Percentiles rank a stretch among this genome's conserved stretches.
phyloP scores from a whole-genome alignment of 2,797 vertebrate genomes.

The Chromis chromis region DNA sequence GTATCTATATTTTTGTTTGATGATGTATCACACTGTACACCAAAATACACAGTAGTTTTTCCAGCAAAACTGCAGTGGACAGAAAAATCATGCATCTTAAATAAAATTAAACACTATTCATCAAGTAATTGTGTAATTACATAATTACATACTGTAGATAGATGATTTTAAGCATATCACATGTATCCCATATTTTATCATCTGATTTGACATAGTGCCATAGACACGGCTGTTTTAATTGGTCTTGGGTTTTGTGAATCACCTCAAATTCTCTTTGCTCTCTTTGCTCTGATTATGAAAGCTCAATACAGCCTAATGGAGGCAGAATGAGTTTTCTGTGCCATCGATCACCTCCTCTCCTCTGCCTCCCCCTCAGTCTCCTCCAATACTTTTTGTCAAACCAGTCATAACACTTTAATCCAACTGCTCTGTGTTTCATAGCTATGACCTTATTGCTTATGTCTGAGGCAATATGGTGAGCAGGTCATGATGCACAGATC shows the following conservation, averaged over 20 bases:
- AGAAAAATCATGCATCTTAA: slow-evolving; percentile 30
- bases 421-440: slow-evolving; percentile 53
- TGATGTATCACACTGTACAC: background rate
- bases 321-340: slow-evolving; percentile 67
- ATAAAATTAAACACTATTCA: slow-evolving; percentile 55
- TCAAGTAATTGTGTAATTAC: slow-evolving; percentile 42
- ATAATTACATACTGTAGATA: no score
- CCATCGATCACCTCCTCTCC: slow-evolving; percentile 44
- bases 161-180: slow-evolving; percentile 8
- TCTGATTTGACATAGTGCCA: slow-evolving; percentile 33
- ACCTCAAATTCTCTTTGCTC: no score
- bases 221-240: slow-evolving; percentile 62
- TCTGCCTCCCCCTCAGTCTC: slow-evolving; percentile 28
- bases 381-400: slow-evolving; percentile 40
- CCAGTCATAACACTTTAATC: slow-evolving; percentile 40
- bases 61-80: background rate
- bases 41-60: slow-evolving; percentile 2
- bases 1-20: background rate
- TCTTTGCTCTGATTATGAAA: slow-evolving; percentile 68
- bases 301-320: slow-evolving; percentile 60
- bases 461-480: slow-evolving; percentile 10
- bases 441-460: slow-evolving; percentile 50
- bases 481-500: background rate
- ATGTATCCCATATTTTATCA: slow-evolving; percentile 17
- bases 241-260: slow-evolving; percentile 62